Conservation (phyloP, 1,140 invertebrate species). For the Leptopilina boulardi region DNA sequence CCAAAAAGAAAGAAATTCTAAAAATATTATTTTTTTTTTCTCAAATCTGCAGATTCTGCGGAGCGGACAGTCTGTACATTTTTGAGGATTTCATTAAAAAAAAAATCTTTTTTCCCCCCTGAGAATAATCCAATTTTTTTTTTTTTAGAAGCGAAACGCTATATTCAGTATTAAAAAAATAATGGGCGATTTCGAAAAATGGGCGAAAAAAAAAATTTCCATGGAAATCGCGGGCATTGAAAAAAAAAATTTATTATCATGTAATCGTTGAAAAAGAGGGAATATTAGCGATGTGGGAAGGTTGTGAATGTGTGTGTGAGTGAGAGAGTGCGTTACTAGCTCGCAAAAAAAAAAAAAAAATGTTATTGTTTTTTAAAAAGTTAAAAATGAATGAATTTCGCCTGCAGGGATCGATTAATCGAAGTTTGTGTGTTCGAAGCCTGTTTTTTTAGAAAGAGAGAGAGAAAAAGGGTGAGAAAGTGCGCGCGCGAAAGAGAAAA, state of each 20-base stretch:
- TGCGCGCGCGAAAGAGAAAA: neutral
- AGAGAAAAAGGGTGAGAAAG: neutral
- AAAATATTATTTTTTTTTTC: slow-evolving; percentile 42
- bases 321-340: slow-evolving; percentile 4
- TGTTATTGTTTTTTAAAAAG: slow-evolving; percentile 33
- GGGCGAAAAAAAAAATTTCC: neutral
- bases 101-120: neutral
- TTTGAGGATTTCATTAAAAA: neutral
- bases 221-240: slow-evolving; percentile 29
- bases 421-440: slow-evolving; percentile 64
- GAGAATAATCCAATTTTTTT: neutral
- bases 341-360: too few species aligned
- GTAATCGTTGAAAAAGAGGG: slow-evolving; percentile 11
- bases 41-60: neutral
- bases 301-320: slow-evolving; percentile 6
- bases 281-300: neutral
- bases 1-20: slow-evolving; percentile 35
- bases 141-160: slow-evolving; percentile 26
- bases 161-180: slow-evolving; percentile 25
- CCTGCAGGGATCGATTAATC: slow-evolving; percentile 57
- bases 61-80: slow-evolving; percentile 18
- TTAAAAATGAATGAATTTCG: slow-evolving; percentile 42
- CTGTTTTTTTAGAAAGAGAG: slow-evolving; percentile 50
- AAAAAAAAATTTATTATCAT: slow-evolving; percentile 1
- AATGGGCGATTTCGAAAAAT: neutral